These are phyloP conservation scores for Pocillopora grandis DNA, from an alignment of 92 coral and sea anemone species.

Conservation along the genomic window DNA sequence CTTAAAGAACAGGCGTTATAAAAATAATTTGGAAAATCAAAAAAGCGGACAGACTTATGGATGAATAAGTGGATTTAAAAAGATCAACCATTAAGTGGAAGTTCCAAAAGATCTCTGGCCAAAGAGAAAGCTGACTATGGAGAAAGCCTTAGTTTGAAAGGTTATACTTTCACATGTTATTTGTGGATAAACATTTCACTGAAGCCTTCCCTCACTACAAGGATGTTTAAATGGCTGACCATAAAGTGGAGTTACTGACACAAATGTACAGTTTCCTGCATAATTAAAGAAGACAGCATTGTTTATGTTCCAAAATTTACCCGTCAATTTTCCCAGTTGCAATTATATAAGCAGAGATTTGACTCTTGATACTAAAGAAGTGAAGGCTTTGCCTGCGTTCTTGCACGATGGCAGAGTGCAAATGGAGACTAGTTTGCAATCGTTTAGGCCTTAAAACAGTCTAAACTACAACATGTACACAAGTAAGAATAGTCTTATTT, in stretches of 20 bases:
- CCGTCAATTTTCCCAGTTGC: conserved; percentile 7
- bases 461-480: no score
- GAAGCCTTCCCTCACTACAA: not conserved
- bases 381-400: no score
- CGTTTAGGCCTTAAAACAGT: no score
- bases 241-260: not conserved
- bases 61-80: not conserved
- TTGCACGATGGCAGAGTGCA: no score
- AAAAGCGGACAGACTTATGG: no score
- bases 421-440: no score
- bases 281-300: conserved; percentile 17
- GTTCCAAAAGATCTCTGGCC: conserved; percentile 11
- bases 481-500: no score
- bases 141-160: not conserved
- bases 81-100: not conserved
- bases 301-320: conserved; percentile 20
- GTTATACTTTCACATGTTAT: not conserved
- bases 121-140: not conserved
- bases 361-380: no score
- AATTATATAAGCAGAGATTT: no score
- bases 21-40: no score
- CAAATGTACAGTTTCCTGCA: conserved; percentile 17
- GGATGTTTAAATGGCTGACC: conserved; percentile 21
- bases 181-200: conserved; percentile 2
- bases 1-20: no score